Evolutionary conservation across 2,888 invertebrate genomes (phyloP).

Genomic region (Melitaea athalia): DNA sequence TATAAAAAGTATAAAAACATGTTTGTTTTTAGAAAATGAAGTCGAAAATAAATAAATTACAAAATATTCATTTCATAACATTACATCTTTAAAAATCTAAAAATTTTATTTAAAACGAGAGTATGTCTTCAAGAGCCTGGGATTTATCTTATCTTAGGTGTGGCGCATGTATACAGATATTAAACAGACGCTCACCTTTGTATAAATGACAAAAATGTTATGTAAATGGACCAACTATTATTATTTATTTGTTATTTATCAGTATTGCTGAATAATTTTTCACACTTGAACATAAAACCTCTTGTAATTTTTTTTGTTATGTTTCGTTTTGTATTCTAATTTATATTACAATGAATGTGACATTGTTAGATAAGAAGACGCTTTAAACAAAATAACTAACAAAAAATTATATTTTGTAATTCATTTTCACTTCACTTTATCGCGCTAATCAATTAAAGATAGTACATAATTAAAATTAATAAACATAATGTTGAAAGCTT

Average conservation of each 20-base stretch:
- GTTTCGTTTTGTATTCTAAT: not conserved
- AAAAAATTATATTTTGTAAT: no score
- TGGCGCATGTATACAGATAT: not conserved
- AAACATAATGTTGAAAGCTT: no score
- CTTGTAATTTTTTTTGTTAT: not conserved
- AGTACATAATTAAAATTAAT: no score
- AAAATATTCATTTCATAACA: not conserved
- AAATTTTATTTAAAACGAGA: slow-evolving; percentile 9
- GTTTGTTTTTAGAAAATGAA: not conserved
- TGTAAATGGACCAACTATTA: not conserved
- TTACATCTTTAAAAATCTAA: not conserved
- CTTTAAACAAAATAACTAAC: no score
- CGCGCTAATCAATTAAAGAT: no score
- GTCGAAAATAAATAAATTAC: not conserved
- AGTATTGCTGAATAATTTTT: not conserved
- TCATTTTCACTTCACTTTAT: no score
- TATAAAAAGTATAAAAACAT: no score
- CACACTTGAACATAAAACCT: not conserved
- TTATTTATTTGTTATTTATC: not conserved
- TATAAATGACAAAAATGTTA: slow-evolving; percentile 3
- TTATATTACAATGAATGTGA: no score
- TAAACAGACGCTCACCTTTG: slow-evolving; percentile 28
- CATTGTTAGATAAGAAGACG: no score
- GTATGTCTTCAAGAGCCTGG: slow-evolving; percentile 2
- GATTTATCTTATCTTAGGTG: slow-evolving; percentile 23